A percentile compares a stretch with the other conserved stretches of the same genome.
These are phyloP conservation scores for Bombus sibiricus DNA, from an alignment of 1,140 invertebrate genomes.

Conservation along the genomic window DNA sequence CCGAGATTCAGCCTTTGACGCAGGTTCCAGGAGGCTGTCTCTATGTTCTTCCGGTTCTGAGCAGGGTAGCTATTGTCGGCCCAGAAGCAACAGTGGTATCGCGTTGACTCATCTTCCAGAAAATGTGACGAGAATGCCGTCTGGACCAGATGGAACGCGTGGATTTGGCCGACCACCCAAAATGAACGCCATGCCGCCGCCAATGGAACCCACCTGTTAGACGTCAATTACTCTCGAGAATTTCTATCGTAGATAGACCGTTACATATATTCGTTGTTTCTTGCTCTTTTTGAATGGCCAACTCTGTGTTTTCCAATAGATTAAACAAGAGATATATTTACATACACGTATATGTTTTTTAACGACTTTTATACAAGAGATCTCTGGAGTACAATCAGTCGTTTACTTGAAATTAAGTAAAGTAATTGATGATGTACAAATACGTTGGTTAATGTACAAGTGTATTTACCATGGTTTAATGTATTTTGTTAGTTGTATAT, in stretches of 20 bases:
- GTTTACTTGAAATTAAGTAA: not conserved
- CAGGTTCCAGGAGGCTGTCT: slow-evolving; percentile 71
- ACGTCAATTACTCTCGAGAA: not conserved
- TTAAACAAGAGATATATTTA: not conserved
- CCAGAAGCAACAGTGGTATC: slow-evolving; percentile 83
- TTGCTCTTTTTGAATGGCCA: not conserved
- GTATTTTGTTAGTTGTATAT: not conserved
- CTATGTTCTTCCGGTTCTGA: slow-evolving; percentile 76
- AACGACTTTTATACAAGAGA: slow-evolving; percentile 9
- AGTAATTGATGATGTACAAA: slow-evolving; percentile 6
- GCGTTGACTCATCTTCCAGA: slow-evolving; percentile 83
- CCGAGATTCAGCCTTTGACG: slow-evolving; percentile 80
- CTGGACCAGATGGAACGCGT: slow-evolving; percentile 92
- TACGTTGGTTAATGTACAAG: not conserved
- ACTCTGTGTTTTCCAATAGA: not conserved
- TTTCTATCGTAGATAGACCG: not conserved
- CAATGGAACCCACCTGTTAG: slow-evolving; percentile 52
- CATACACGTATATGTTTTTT: not conserved
- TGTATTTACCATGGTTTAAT: not conserved
- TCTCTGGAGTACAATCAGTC: not conserved
- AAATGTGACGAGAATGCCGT: slow-evolving; percentile 90
- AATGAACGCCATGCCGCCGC: slow-evolving; percentile 53
- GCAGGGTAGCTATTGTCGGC: slow-evolving; percentile 72
- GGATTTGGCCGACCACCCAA: slow-evolving; percentile 85
- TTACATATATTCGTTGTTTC: not conserved